These are phyloP conservation scores for Periparus ater DNA, from an alignment of 2,797 vertebrate species.

Conservation along the genomic window DNA sequence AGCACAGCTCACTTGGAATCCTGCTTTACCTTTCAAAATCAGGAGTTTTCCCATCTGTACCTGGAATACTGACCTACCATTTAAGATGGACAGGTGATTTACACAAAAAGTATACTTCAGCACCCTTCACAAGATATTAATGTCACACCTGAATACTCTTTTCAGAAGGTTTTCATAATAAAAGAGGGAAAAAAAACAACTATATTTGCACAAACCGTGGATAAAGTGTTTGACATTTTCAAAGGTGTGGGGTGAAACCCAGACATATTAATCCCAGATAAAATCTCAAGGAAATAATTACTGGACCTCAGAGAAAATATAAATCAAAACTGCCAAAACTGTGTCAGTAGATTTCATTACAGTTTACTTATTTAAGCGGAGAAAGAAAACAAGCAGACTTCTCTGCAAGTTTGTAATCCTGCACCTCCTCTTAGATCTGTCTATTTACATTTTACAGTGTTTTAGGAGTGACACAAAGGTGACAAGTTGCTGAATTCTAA, in stretches of 20 bases:
- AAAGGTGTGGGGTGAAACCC: conserved; percentile 31
- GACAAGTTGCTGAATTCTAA: conserved; percentile 70
- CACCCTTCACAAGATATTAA: conserved; percentile 14
- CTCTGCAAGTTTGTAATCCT: background rate
- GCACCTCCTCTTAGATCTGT: background rate
- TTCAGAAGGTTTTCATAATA: conserved; percentile 8
- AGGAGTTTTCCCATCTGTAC: background rate
- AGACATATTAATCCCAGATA: conserved; percentile 34
- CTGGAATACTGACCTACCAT: conserved; percentile 8
- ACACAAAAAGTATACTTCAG: conserved; percentile 17
- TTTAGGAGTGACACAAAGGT: conserved; percentile 34
- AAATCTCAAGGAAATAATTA: conserved; percentile 53
- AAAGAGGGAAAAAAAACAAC: background rate
- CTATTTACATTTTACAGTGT: conserved; percentile 4
- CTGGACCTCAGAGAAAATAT: conserved; percentile 13
- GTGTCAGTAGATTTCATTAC: conserved; percentile 30
- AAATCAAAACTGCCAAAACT: conserved; percentile 33
- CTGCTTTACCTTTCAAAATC: conserved; percentile 3
- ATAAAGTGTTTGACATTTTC: conserved; percentile 33
- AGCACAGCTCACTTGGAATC: background rate
- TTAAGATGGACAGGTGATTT: conserved; percentile 24
- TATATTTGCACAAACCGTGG: background rate
- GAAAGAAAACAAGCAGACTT: conserved; percentile 26
- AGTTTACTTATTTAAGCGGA: conserved; percentile 14
- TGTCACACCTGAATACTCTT: conserved; percentile 25